phyloP scores from a whole-genome alignment of 2,888 invertebrate species.

The Allolobophora icterica region DNA sequence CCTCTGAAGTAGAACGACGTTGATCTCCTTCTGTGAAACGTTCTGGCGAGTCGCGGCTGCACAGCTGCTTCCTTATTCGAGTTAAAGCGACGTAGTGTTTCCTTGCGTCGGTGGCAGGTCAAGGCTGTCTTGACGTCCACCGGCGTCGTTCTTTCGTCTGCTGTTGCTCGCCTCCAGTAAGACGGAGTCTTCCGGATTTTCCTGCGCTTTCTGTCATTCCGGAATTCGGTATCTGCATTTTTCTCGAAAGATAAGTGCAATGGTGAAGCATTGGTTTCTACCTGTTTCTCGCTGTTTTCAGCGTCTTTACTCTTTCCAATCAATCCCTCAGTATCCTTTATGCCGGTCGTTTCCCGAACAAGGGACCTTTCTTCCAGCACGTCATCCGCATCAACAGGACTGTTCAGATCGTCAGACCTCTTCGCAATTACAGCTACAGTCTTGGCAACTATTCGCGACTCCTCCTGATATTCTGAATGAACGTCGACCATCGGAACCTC shows the following conservation, averaged over 20 bases:
- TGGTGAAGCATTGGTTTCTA: neutral
- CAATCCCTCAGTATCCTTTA: neutral
- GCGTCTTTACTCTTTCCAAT: neutral
- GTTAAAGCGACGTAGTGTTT: neutral
- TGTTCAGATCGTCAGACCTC: neutral
- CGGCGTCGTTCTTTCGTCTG: neutral
- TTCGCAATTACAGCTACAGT: neutral
- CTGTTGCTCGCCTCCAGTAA: neutral
- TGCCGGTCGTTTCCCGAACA: neutral
- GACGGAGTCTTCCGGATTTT: neutral
- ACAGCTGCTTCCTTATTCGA: neutral
- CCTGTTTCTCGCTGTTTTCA: neutral
- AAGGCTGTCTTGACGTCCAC: neutral
- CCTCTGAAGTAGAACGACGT: constrained; percentile 6
- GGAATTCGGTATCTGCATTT: neutral
- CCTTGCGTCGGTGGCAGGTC: neutral
- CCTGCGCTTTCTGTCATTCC: neutral
- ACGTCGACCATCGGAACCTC: neutral
- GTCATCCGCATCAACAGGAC: neutral
- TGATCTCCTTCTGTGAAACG: neutral
- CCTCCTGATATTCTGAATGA: neutral
- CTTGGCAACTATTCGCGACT: neutral
- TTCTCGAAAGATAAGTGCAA: neutral
- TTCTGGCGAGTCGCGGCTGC: neutral
- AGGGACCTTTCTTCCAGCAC: neutral